Evolutionary conservation across 2,888 invertebrate species (phyloP), one percentile per base, ranked within the genome.

Genomic region (Thymelicus lineola): DNA sequence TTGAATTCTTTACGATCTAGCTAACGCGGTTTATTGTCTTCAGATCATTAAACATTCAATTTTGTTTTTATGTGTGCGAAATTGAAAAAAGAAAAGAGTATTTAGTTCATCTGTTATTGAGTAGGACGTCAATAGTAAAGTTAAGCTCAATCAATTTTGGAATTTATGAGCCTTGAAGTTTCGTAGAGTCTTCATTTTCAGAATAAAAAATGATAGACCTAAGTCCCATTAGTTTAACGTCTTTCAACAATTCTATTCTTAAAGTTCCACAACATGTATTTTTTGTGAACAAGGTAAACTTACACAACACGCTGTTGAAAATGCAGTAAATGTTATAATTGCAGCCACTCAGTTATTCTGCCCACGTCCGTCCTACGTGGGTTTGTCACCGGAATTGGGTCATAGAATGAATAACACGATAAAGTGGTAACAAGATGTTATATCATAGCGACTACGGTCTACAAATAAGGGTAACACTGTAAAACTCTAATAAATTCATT

Each of bases 311-410:
- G 42, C 20, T 60, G 67, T 45, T n/a, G 67, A 53, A 59, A 60
- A 61, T 35, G 9, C 67, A 53, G n/a, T 15, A 53, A 45, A 61
- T 45, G 20, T 61, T 35, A 66, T 66, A 66, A 66, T 59, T 66
- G 65, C 36, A 46, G 58, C 20, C 38, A 17, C 66, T 66, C 48
- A 58, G 59, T 20, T 17, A 66, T 66, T 59, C 66, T 20, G 6
- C 67, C 67, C 67, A 67, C 67, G 67, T 35, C 6, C 53, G 50
- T 53, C 53, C 60, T 67, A 67, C 67, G 67, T 53, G 53, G 53
- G 48, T 36, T 53, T 28, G 35, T 59, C 58, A 20, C 53, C 57
- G 67, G 60, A 67, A 67, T 55, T 61, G 50, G 67, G 67, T 67
- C 61, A 61, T 55, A 45, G 28, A 45, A 38, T 45, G 17, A 61